Percentiles rank a stretch among this genome's conserved stretches.
Conservation (phyloP, 2,888 invertebrate genomes). For the Drosophila helvetica region DNA sequence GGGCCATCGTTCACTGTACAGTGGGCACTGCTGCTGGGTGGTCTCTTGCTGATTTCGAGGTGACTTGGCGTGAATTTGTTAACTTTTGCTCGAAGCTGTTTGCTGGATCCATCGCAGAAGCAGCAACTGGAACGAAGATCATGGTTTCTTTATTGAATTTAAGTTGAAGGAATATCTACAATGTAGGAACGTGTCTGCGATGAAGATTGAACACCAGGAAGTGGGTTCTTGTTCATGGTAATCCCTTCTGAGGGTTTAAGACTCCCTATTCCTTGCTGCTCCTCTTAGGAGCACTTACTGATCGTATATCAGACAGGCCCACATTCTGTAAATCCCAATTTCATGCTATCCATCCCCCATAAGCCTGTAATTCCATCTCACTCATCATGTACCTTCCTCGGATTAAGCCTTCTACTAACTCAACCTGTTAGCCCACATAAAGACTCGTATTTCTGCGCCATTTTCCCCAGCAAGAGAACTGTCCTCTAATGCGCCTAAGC, state of each 20-base stretch:
- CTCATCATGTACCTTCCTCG: background rate
- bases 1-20: conserved; percentile 22
- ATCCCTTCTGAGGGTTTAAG: too few species aligned
- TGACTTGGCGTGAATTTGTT: conserved; percentile 83
- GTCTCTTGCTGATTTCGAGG: conserved; percentile 71
- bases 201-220: too few species aligned
- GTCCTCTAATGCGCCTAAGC: conserved; percentile 35
- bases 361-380: background rate
- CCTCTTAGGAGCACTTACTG: background rate
- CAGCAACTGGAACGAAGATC: background rate
- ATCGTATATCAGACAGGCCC: background rate
- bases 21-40: conserved; percentile 40
- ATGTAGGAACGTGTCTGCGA: too few species aligned
- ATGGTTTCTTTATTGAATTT: background rate
- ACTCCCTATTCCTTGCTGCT: too few species aligned
- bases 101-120: conserved; percentile 17
- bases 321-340: background rate
- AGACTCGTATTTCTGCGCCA: conserved; percentile 26
- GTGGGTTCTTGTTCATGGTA: too few species aligned
- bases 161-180: too few species aligned
- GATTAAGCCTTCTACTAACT: conserved; percentile 43
- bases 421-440: conserved; percentile 36
- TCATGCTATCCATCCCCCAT: background rate
- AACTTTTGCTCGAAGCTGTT: conserved; percentile 76
- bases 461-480: conserved; percentile 29